Conservation (phyloP, 2,888 invertebrate genomes). For the Alviniconcha strummeri region DNA sequence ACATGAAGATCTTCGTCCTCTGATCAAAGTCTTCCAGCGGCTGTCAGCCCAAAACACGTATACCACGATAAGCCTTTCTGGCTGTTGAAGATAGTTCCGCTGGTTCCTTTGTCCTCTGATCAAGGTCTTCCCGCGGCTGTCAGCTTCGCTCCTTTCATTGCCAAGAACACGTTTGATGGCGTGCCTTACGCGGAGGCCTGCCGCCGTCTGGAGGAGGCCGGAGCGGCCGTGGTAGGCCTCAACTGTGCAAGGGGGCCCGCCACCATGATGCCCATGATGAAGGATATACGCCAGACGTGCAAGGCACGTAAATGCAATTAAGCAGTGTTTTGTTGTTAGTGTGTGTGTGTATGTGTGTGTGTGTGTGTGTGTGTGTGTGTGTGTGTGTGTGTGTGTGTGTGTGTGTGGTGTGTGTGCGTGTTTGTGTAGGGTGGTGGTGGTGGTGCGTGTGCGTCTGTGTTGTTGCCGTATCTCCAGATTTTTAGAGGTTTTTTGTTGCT, state of each 20-base stretch:
- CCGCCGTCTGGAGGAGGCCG: slow-evolving; percentile 58
- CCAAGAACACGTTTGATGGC: slow-evolving; percentile 51
- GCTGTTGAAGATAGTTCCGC: too few relatives aligned
- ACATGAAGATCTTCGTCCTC: too few relatives aligned
- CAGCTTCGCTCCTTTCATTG: slow-evolving; percentile 48
- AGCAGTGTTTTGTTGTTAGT: too few relatives aligned
- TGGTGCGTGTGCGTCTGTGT: neutral
- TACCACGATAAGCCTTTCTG: too few relatives aligned
- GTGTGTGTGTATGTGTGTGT: too few relatives aligned
- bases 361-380: neutral
- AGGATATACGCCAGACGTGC: slow-evolving; percentile 57
- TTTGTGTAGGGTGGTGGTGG: neutral
- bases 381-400: neutral
- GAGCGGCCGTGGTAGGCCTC: slow-evolving; percentile 68
- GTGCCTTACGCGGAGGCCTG: slow-evolving; percentile 56
- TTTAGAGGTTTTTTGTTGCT: too few relatives aligned
- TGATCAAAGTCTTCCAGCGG: too few relatives aligned
- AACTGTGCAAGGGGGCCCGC: slow-evolving; percentile 67
- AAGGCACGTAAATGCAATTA: slow-evolving; percentile 49
- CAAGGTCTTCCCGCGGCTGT: slow-evolving; percentile 64
- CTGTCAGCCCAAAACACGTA: too few relatives aligned
- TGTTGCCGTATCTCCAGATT: too few relatives aligned
- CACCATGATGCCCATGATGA: slow-evolving; percentile 59
- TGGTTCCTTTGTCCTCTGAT: neutral
- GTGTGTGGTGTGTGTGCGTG: slow-evolving; percentile 6